Conservation (phyloP, 2,113 vertebrate genomes). For the Suncus etruscus region DNA sequence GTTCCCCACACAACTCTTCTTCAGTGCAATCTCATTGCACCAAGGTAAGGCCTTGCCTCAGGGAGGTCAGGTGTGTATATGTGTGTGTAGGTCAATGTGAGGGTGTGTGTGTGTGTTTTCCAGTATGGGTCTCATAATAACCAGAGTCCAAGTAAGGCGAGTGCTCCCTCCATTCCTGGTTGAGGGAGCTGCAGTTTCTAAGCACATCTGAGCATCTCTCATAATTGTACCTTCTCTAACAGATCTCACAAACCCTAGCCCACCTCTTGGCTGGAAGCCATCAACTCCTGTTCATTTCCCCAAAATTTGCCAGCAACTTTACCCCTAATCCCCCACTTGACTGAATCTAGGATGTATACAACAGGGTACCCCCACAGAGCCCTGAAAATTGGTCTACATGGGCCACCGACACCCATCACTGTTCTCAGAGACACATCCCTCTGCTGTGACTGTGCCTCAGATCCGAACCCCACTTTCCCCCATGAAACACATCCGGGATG, state of each 20-base stretch:
- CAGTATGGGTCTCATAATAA: neutral
- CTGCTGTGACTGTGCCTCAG: neutral
- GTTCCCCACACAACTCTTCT: neutral
- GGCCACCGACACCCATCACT: too few species aligned
- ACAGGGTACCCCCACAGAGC: neutral
- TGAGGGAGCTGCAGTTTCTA: too few species aligned
- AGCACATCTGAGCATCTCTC: neutral
- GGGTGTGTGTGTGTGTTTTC: fast-evolving
- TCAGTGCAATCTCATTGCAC: fast-evolving
- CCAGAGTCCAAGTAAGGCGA: too few species aligned
- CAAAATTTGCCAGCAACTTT: neutral
- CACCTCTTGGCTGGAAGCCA: neutral
- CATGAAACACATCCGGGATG: neutral
- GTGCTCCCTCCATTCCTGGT: neutral
- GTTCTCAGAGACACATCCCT: too few species aligned
- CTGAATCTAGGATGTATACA: neutral
- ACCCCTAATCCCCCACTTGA: neutral
- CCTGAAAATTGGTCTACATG: neutral
- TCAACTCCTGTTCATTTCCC: neutral
- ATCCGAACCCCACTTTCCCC: neutral
- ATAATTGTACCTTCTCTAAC: too few species aligned
- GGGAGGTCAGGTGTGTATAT: fast-evolving
- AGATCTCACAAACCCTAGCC: too few species aligned
- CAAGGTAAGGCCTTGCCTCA: neutral
- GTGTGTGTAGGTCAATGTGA: fast-evolving